Evolutionary conservation across 2,888 invertebrate species (phyloP).

Genomic region (Cosmopolites sordidus): DNA sequence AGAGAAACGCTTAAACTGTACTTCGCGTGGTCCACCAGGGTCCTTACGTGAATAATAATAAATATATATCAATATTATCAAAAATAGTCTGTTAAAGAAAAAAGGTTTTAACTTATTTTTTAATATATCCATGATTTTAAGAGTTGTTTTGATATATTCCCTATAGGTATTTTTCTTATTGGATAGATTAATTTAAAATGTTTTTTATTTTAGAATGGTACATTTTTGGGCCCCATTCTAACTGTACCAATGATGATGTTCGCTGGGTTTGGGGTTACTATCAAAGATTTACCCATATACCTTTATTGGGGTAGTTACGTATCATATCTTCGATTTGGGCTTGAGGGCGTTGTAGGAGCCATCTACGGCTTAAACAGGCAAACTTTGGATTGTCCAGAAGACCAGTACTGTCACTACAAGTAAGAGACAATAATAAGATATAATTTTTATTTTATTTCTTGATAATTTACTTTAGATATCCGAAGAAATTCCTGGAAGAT

Average conservation of each 20-base stretch:
- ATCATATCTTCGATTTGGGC: conserved; percentile 85
- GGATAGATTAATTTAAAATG: too few species aligned
- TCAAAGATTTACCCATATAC: conserved; percentile 80
- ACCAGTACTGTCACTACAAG: conserved; percentile 77
- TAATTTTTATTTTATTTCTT: too few species aligned
- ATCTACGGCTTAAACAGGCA: conserved; percentile 79
- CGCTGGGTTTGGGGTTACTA: conserved; percentile 89
- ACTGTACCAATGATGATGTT: conserved; percentile 96
- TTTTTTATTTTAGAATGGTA: conserved; percentile 71
- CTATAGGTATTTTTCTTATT: too few species aligned
- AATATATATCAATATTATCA: too few species aligned
- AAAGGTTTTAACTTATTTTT: too few species aligned
- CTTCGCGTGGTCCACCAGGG: too few species aligned
- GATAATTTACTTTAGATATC: conserved; percentile 51
- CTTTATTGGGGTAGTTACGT: conserved; percentile 89
- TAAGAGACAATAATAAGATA: conserved; percentile 4
- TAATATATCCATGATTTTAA: not conserved
- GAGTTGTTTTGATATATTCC: not conserved
- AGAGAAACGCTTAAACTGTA: too few species aligned
- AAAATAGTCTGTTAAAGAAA: too few species aligned
- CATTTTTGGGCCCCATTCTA: conserved; percentile 87
- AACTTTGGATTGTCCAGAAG: conserved; percentile 69
- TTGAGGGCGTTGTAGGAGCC: conserved; percentile 80
- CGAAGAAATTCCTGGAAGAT: conserved; percentile 73
- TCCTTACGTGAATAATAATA: too few species aligned